Base-by-base conservation (phyloP, 2,888 invertebrate species). In the Drosophila maculinotata region DNA sequence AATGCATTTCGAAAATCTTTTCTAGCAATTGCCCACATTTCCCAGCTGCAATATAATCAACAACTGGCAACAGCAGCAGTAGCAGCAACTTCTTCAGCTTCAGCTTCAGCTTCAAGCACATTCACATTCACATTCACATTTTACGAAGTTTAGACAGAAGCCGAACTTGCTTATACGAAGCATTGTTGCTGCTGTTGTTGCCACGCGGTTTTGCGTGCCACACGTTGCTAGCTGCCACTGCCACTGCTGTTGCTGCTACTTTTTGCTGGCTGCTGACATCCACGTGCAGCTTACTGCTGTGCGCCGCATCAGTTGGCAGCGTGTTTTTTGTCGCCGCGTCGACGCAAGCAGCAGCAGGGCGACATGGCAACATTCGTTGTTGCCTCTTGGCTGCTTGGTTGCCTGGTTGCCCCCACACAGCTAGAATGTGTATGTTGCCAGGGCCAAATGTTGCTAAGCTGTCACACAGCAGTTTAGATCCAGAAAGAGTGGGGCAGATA, bases 251-350 rank as follows among this genome's bases (percentile, higher is more conserved):
- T 36, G 26, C 41, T 45, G 14, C 49, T 47, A 23, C 48, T 42
- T 9, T 51, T 48, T 30, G 9, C 33, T 14, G 58, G 20, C 35
- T 52, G 28, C 45, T 52, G 56, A 60, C 59, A 67, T 44, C 63
- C 79, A 79, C 77, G 73, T 76, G 80, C 81, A 81, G 58, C 25
- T 39, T 30, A 52, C 56, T 82, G 64, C 82, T 82, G 82, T 59
- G 82, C 88, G 86, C 83, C 83, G 86, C 88, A 83, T 87, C 77
- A 82, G 41, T 81, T 72, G 83, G 83, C 83, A 82, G 88, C 87
- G 88, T 83, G 53, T 75, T 85, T 83, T 85, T 87, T 79, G 82
- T 84, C 76, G 76, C 69, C 85, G 79, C 79, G 87, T 87, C 87
- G 87, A 87, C 81, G 87, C 65, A 65, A 79, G 80, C 86, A 72